Conservation (phyloP, 2,888 invertebrate species). For the Zaprionus lineosus region DNA sequence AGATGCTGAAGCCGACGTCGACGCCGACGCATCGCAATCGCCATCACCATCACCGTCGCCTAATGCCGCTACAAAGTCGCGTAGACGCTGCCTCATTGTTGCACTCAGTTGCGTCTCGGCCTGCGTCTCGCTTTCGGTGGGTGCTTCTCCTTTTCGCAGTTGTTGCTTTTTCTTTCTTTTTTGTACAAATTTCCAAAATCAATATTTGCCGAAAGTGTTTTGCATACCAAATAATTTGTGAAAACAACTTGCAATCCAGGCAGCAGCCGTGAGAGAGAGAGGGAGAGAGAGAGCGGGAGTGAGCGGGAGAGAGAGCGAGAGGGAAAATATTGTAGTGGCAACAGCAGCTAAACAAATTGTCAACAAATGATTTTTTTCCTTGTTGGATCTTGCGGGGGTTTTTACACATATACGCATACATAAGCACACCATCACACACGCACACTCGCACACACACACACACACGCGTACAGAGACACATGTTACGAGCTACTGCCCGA, state of each 20-base stretch:
- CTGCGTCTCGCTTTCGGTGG: not conserved
- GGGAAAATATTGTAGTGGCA: conserved; percentile 69
- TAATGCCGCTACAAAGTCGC: conserved; percentile 67
- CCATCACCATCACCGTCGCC: conserved; percentile 23
- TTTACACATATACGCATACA: conserved; percentile 26
- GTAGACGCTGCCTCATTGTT: conserved; percentile 42
- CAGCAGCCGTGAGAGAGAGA: not conserved
- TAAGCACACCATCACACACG: conserved; percentile 18
- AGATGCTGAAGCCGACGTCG: not conserved
- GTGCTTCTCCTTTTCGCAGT: not conserved
- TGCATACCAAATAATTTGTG: conserved; percentile 78
- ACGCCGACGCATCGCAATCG: not conserved
- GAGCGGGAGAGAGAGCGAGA: not conserved
- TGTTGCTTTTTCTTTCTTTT: conserved; percentile 54
- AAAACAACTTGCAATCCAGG: conserved; percentile 62
- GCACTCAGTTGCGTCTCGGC: conserved; percentile 3
- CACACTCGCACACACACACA: conserved; percentile 16
- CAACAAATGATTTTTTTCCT: conserved; percentile 76
- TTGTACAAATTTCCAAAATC: conserved; percentile 79
- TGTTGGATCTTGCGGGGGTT: conserved; percentile 48
- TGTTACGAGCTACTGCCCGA: conserved; percentile 50
- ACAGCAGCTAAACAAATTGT: conserved; percentile 78
- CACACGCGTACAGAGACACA: conserved; percentile 24
- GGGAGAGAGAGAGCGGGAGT: conserved; percentile 2
- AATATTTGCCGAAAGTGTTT: conserved; percentile 81